Conservation (phyloP, 92 coral and sea anemone genomes). For the Isaurus tuberculatus region DNA sequence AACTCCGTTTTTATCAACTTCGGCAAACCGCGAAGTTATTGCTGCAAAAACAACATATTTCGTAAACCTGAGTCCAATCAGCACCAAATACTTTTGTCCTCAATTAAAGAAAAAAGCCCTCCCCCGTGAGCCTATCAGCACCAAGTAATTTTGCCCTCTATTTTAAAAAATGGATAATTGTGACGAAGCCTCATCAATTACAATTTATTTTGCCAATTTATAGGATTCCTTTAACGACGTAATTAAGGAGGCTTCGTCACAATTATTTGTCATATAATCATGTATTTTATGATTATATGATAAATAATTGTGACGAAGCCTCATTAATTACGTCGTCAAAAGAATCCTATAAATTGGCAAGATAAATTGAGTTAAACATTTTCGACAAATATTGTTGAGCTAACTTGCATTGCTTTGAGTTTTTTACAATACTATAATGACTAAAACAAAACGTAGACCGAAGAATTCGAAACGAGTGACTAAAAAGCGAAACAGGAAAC, state of each 20-base stretch:
- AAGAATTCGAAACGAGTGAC: conserved; percentile 28
- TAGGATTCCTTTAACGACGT: conserved; percentile 10
- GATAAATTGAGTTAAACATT: conserved; percentile 1
- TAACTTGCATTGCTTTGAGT: conserved; percentile 16
- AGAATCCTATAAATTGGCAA: conserved; percentile 27
- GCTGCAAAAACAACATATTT: too few relatives aligned
- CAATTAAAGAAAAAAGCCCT: too few relatives aligned
- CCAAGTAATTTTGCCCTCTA: too few relatives aligned
- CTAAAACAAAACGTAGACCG: conserved; percentile 38
- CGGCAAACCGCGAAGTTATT: too few relatives aligned
- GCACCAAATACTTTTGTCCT: too few relatives aligned
- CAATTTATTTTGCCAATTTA: conserved; percentile 24
- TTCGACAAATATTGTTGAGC: background rate
- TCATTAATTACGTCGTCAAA: conserved; percentile 13
- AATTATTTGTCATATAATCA: conserved; percentile 5
- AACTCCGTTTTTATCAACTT: too few relatives aligned
- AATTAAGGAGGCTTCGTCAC: conserved; percentile 19
- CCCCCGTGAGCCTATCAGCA: too few relatives aligned
- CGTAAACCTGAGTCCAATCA: too few relatives aligned
- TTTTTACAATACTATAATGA: conserved; percentile 4
- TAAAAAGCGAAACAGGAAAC: conserved; percentile 25
- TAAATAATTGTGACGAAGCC: conserved; percentile 15
- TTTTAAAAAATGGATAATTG: too few relatives aligned
- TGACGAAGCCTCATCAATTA: conserved; percentile 21
- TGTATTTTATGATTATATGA: conserved; percentile 7